Evolutionary conservation across 2,888 invertebrate species (phyloP), one percentile per base, ranked within the genome.

Genomic region (Escarpia spicata): DNA sequence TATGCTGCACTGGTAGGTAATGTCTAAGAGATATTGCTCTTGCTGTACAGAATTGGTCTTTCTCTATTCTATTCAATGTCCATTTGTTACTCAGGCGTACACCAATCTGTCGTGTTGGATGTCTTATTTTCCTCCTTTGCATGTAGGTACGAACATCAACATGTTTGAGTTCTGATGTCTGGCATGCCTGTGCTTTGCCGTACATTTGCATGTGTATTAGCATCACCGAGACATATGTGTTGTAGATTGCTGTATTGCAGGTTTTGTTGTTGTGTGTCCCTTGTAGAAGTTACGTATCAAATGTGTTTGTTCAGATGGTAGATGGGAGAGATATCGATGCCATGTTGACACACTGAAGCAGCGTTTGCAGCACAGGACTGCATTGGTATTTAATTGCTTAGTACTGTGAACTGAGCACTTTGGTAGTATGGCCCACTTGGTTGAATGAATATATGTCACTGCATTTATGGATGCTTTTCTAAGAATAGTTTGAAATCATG

Each of bases 401-500:
- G 75, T 75, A 75, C n/a, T 75, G 19, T 19, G 75, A 26, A 75
- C 75, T 75, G 75, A 75, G 75, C 75, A 75, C 26, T n/a, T 3
- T 26, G 19, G 75, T 26, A 75, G 26, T 26, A 75, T 75, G 75
- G 60, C 15, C 60, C 60, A 60, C 60, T 60, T 26, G 15, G 26
- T 75, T 75, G 75, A 75, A 75, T 75, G 75, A 26, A 75, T 75
- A 26, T 52, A 52, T 75, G 26, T 75, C n/a, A 75, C 75, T 75
- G 75, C 75, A 26, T 75, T 75, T 75, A 75, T 75, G 75, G 75
- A 75, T 75, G 75, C 75, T 26, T 75, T 75, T 75, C n/a, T 75
- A 75, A 6, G 75, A 75, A 75, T 75, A 75, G 75, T 75, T 75
- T 75, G n/a, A 75, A 75, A 75, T 75, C 75, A 75, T 75, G 75